A percentile compares a stretch with the other conserved stretches of the same genome.
Conservation (phyloP, 1,140 invertebrate species). For the Drosophila santomea region DNA sequence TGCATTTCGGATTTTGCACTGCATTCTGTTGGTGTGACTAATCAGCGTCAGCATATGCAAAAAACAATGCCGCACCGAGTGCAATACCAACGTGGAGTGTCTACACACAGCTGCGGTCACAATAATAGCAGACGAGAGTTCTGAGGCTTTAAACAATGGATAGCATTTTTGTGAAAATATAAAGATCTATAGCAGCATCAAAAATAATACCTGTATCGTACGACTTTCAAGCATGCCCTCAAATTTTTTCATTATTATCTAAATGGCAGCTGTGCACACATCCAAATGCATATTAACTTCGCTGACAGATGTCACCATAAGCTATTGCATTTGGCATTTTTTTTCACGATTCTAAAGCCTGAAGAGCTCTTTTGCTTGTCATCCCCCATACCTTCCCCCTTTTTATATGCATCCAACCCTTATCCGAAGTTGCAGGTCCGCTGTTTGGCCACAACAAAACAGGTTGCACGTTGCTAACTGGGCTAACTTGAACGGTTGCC, state of each 20-base stretch:
- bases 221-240: not conserved
- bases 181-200: too few relatives aligned
- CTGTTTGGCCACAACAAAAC: constrained; percentile 51
- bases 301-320: constrained; percentile 2
- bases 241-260: not conserved
- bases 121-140: not conserved
- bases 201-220: too few relatives aligned
- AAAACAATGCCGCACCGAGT: constrained; percentile 15
- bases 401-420: not conserved
- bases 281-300: not conserved
- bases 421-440: constrained; percentile 13
- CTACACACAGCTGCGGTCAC: constrained; percentile 6
- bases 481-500: constrained; percentile 38
- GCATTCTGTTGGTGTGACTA: constrained; percentile 76
- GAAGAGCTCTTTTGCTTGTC: not conserved
- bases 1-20: constrained; percentile 23
- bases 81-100: constrained; percentile 12
- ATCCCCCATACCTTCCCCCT: constrained; percentile 16
- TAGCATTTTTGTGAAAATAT: not conserved
- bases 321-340: not conserved
- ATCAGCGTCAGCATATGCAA: constrained; percentile 56
- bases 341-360: not conserved
- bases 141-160: not conserved
- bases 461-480: constrained; percentile 51
- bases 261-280: not conserved